These are phyloP conservation scores for Leuciscus waleckii DNA, from an alignment of 2,797 vertebrate genomes.

Conservation along the genomic window DNA sequence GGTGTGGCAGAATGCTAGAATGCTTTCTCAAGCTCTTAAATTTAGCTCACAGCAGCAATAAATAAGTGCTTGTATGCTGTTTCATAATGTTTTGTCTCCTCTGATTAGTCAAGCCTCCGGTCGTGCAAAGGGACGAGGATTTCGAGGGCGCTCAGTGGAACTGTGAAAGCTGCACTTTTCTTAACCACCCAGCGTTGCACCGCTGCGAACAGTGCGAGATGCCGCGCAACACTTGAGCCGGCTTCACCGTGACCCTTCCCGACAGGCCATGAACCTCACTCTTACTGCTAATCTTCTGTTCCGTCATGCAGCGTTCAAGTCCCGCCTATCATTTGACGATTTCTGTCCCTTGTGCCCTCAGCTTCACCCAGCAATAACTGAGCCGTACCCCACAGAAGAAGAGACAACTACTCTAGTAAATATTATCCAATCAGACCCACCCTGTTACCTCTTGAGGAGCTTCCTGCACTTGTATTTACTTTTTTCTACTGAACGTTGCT, in stretches of 20 bases:
- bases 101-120: constrained; percentile 74
- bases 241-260: constrained; percentile 57
- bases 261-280: constrained; percentile 65
- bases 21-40: constrained; percentile 10
- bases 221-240: constrained; percentile 94
- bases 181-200: constrained; percentile 98
- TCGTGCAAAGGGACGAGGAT: constrained; percentile 92
- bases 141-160: constrained; percentile 98
- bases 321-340: not conserved
- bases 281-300: constrained; percentile 51
- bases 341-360: constrained; percentile 53
- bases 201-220: constrained; percentile 99
- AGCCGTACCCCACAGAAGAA: constrained; percentile 75
- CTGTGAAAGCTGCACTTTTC: constrained; percentile 98
- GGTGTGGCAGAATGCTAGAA: constrained; percentile 10
- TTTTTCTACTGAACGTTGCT: constrained; percentile 69
- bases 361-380: constrained; percentile 59
- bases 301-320: constrained; percentile 25
- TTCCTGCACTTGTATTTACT: constrained; percentile 82
- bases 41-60: not conserved
- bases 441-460: constrained; percentile 64
- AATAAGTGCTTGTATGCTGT: not conserved
- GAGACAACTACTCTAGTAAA: constrained; percentile 64
- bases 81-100: constrained; percentile 74
- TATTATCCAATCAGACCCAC: constrained; percentile 26